Percentiles rank a stretch among this genome's conserved stretches.
phyloP scores from a whole-genome alignment of 2,113 vertebrate genomes.

The Salvelinus namaycush region DNA sequence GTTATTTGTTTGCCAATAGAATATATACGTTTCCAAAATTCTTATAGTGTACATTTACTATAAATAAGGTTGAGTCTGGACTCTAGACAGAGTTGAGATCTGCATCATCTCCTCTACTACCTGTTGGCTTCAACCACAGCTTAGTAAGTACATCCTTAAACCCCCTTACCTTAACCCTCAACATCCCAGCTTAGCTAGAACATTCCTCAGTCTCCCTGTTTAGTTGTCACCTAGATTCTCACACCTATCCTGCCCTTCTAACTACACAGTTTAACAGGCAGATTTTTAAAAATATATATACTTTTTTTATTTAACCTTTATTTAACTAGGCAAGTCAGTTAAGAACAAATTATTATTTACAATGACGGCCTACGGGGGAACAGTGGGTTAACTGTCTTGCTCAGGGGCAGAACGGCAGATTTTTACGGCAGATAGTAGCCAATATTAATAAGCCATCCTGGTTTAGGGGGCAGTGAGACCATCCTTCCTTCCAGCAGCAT shows the following conservation, averaged over 20 bases:
- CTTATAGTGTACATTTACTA: too few species aligned
- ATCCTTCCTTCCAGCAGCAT: not conserved
- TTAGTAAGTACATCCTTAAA: not conserved
- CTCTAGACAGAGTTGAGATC: not conserved
- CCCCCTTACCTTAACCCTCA: not conserved
- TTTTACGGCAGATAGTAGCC: too few species aligned
- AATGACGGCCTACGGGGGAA: too few species aligned
- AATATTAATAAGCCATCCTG: not conserved
- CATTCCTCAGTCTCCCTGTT: conserved; percentile 4
- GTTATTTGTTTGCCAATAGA: not conserved
- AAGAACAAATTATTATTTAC: too few species aligned
- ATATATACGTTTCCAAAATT: not conserved
- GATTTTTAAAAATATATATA: too few species aligned
- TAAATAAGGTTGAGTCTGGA: too few species aligned
- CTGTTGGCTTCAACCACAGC: not conserved
- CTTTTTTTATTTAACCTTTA: too few species aligned
- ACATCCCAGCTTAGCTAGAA: not conserved
- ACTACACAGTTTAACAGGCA: not conserved
- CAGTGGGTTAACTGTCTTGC: too few species aligned
- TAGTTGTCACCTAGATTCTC: not conserved
- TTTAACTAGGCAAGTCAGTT: too few species aligned
- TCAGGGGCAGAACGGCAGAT: too few species aligned
- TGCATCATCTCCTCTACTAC: not conserved
- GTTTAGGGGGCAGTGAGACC: conserved; percentile 13
- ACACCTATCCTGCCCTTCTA: not conserved